Evolutionary conservation across 2,797 vertebrate species (phyloP).

Genomic region (Adrianichthys oophorus): DNA sequence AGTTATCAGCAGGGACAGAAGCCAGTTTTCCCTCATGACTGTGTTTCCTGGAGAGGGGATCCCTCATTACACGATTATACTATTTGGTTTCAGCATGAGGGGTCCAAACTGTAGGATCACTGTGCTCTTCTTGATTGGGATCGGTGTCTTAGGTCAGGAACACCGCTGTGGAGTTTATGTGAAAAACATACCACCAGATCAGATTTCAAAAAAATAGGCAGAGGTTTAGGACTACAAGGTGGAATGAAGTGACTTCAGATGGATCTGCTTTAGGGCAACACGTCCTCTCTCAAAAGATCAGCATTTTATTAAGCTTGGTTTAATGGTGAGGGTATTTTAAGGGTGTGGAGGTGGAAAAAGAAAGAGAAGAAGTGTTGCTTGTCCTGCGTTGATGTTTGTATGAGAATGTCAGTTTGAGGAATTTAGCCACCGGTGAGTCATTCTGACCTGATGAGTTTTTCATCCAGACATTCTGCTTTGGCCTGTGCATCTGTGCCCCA

Average conservation of each 20-base stretch:
- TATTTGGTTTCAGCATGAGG: conserved; percentile 69
- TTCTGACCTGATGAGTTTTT: conserved; percentile 50
- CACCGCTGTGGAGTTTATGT: conserved; percentile 61
- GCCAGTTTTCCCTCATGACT: conserved; percentile 68
- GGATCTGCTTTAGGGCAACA: conserved; percentile 40
- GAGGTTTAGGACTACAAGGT: conserved; percentile 48
- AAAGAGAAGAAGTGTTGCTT: conserved; percentile 23
- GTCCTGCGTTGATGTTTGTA: conserved; percentile 5
- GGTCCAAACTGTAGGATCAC: conserved; percentile 75
- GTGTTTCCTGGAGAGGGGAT: conserved; percentile 71
- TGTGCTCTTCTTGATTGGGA: conserved; percentile 74
- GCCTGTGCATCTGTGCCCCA: conserved; percentile 15
- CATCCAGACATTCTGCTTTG: conserved; percentile 29
- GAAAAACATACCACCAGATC: conserved; percentile 61
- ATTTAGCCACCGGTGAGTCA: conserved; percentile 51
- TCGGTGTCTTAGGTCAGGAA: conserved; percentile 72
- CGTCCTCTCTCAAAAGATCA: conserved; percentile 43
- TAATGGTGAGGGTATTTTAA: conserved; percentile 43
- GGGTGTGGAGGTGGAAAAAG: conserved; percentile 27
- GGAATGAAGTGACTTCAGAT: conserved; percentile 53
- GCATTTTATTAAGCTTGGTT: conserved; percentile 64
- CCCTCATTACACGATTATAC: conserved; percentile 72
- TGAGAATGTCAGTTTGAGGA: conserved; percentile 37
- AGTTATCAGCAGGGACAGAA: conserved; percentile 54
- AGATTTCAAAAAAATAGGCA: conserved; percentile 59